phyloP scores from a whole-genome alignment of 1,140 invertebrate species.

The Hestina assimilis region DNA sequence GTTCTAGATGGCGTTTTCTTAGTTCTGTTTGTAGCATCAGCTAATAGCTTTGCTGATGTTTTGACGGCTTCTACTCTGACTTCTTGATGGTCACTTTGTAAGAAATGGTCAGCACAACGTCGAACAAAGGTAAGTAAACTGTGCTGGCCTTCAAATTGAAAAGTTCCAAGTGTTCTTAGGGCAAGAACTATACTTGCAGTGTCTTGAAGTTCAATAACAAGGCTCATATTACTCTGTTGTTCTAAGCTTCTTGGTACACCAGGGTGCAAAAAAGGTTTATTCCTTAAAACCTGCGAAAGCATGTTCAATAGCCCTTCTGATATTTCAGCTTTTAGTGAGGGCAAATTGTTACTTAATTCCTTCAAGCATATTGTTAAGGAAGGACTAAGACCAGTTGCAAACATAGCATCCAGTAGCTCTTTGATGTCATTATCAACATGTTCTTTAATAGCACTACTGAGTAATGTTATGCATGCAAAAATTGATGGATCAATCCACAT shows the following conservation, averaged over 20 bases:
- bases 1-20: conserved; percentile 84
- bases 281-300: conserved; percentile 93
- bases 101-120: conserved; percentile 94
- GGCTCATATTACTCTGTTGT: conserved; percentile 69
- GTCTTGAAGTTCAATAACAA: conserved; percentile 81
- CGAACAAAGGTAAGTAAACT: conserved; percentile 95
- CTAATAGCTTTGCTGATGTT: conserved; percentile 93
- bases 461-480: conserved; percentile 96
- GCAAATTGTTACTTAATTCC: conserved; percentile 93
- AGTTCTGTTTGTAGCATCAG: conserved; percentile 86
- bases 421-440: conserved; percentile 87
- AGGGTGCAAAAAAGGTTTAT: conserved; percentile 89
- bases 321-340: conserved; percentile 92
- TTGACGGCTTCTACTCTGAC: conserved; percentile 96
- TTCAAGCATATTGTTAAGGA: conserved; percentile 94
- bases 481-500: conserved; percentile 90
- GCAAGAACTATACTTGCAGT: conserved; percentile 93
- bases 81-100: conserved; percentile 95
- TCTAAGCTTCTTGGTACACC: conserved; percentile 83
- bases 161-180: conserved; percentile 94
- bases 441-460: conserved; percentile 91
- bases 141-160: conserved; percentile 97
- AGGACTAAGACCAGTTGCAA: conserved; percentile 93
- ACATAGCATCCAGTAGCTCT: conserved; percentile 94
- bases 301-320: conserved; percentile 94